Evolutionary conservation across 2,888 invertebrate species (phyloP).

Genomic region (Drosophila kambysellisi): DNA sequence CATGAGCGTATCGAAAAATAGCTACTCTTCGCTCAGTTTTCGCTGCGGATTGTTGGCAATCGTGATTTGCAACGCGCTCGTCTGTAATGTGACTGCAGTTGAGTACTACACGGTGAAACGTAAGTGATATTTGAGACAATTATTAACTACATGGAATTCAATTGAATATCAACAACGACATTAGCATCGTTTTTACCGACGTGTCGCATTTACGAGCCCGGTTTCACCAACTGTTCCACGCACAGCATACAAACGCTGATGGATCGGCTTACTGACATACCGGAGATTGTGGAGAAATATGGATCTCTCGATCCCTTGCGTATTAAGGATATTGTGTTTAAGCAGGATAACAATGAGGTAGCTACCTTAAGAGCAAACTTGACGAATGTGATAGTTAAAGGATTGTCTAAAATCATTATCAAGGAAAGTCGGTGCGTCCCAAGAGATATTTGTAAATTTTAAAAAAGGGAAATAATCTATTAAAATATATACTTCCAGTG

Average conservation of each 20-base stretch:
- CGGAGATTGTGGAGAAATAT: slow-evolving; percentile 84
- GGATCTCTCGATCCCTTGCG: slow-evolving; percentile 88
- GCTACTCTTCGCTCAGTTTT: slow-evolving; percentile 13
- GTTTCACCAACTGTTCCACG: slow-evolving; percentile 89
- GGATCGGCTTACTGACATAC: slow-evolving; percentile 86
- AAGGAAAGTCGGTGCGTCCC: slow-evolving; percentile 87
- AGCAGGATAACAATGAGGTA: slow-evolving; percentile 90
- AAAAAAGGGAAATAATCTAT: neutral
- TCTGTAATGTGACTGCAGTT: slow-evolving; percentile 37
- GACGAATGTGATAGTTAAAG: slow-evolving; percentile 88
- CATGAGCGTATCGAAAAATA: slow-evolving; percentile 39
- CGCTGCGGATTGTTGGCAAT: slow-evolving; percentile 47
- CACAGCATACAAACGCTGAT: slow-evolving; percentile 86
- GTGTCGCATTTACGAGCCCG: slow-evolving; percentile 88
- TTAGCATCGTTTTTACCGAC: slow-evolving; percentile 82
- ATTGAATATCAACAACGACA: neutral
- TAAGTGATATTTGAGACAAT: slow-evolving; percentile 47
- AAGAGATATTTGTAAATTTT: neutral
- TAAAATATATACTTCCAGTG: slow-evolving; percentile 83
- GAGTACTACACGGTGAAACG: slow-evolving; percentile 73
- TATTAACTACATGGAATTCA: neutral
- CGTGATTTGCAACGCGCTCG: slow-evolving; percentile 28
- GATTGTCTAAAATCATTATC: slow-evolving; percentile 88
- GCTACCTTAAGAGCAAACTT: slow-evolving; percentile 90
- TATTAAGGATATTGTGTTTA: slow-evolving; percentile 88